Evolutionary conservation across 2,888 invertebrate species (phyloP).

Genomic region (Agrochola lychnidis): DNA sequence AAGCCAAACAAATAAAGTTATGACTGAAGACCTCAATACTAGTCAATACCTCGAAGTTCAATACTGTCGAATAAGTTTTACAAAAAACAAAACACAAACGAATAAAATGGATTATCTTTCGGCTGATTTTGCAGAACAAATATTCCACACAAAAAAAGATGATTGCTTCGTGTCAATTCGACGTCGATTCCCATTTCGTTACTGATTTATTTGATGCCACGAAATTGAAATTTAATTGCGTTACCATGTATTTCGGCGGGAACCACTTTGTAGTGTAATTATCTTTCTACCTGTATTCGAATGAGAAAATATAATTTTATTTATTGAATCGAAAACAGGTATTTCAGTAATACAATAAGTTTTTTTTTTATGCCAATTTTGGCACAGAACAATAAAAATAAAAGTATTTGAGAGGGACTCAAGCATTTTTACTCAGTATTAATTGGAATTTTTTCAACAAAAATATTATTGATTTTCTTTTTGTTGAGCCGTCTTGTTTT

Average conservation of each 20-base stretch:
- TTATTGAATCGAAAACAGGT: slow-evolving; percentile 11
- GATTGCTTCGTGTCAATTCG: slow-evolving; percentile 5
- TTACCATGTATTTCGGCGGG: slow-evolving; percentile 26
- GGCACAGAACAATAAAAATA: background rate
- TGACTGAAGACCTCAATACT: background rate
- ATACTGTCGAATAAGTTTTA: background rate
- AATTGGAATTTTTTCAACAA: background rate
- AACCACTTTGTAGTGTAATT: slow-evolving; percentile 42
- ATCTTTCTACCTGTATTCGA: slow-evolving; percentile 31
- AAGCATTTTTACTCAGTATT: background rate
- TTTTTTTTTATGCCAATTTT: background rate
- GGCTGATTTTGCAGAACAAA: background rate
- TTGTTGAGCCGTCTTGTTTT: background rate
- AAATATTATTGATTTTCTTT: background rate
- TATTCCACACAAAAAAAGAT: background rate
- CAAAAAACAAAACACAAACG: background rate
- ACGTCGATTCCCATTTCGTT: slow-evolving; percentile 17
- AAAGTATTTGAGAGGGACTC: background rate
- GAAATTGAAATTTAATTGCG: slow-evolving; percentile 52
- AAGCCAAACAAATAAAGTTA: background rate
- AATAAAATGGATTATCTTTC: background rate
- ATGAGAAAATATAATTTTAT: slow-evolving; percentile 28
- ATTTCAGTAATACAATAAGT: background rate
- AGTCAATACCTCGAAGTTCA: background rate
- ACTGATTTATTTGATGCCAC: slow-evolving; percentile 39